phyloP scores from a whole-genome alignment of 2,113 vertebrate genomes.

The Amblyornis subalaris region DNA sequence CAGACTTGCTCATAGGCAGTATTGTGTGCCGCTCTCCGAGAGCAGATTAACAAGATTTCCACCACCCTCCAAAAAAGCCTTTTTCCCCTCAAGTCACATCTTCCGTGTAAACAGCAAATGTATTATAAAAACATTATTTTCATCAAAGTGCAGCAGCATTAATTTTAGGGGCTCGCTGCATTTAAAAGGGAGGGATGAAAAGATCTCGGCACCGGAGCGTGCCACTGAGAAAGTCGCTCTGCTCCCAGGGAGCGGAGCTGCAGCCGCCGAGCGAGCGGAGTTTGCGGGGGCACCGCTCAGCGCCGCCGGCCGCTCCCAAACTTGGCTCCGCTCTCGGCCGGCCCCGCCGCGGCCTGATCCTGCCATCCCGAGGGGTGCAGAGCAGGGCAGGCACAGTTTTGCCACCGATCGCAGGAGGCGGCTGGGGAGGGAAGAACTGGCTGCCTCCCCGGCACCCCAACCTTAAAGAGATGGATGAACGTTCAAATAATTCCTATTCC shows the following conservation, averaged over 20 bases:
- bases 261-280: background rate
- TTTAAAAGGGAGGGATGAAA: background rate
- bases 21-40: constrained; percentile 69
- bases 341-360: background rate
- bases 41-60: constrained; percentile 76
- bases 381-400: background rate
- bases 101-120: constrained; percentile 74
- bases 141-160: constrained; percentile 65
- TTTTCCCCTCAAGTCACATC: constrained; percentile 72
- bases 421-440: fast-evolving
- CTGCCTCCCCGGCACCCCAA: background rate
- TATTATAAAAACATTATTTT: constrained; percentile 76
- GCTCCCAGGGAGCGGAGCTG: background rate
- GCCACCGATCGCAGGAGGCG: background rate
- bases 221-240: background rate
- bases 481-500: background rate
- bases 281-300: background rate
- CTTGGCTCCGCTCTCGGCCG: background rate
- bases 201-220: background rate
- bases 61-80: constrained; percentile 69
- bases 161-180: constrained; percentile 50
- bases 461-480: background rate
- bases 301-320: background rate
- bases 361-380: background rate
- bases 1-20: constrained; percentile 76